Percentiles rank a stretch among this genome's conserved stretches.
These are phyloP conservation scores for Ophion slaviceki DNA, from an alignment of 2,888 invertebrate genomes.

Conservation along the genomic window DNA sequence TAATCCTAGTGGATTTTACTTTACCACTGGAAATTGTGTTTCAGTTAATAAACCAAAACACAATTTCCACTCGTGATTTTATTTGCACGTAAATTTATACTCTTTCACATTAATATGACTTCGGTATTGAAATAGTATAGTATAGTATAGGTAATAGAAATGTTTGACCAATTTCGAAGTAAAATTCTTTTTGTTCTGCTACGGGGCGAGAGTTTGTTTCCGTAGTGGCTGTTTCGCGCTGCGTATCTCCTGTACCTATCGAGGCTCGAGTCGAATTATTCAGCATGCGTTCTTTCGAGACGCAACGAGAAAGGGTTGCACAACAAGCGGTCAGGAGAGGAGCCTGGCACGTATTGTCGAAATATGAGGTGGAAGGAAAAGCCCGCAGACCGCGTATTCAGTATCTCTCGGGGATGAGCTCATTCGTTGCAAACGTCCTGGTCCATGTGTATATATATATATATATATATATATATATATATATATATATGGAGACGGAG, in stretches of 20 bases:
- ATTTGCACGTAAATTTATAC: too few relatives aligned
- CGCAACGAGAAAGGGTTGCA: not conserved
- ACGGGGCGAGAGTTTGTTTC: too few relatives aligned
- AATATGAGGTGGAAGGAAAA: conserved; percentile 44
- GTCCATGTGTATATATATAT: not conserved
- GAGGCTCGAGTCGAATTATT: not conserved
- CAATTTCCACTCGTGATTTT: too few relatives aligned
- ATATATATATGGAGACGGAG: not conserved
- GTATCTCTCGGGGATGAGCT: conserved; percentile 52
- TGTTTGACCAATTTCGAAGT: too few relatives aligned
- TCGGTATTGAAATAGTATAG: too few relatives aligned
- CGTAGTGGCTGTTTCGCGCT: too few relatives aligned
- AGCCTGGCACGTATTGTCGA: conserved; percentile 26
- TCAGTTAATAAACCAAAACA: too few relatives aligned
- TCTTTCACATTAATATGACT: too few relatives aligned
- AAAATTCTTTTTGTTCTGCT: too few relatives aligned
- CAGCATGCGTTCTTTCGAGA: not conserved
- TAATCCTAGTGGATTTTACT: too few relatives aligned
- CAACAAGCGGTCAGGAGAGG: not conserved
- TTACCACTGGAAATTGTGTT: too few relatives aligned
- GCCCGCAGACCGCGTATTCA: conserved; percentile 55
- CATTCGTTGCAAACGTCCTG: conserved; percentile 44
- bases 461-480: not conserved
- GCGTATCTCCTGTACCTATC: not conserved
- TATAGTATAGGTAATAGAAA: too few relatives aligned